A percentile compares a stretch with the other conserved stretches of the same genome.
phyloP scores from a whole-genome alignment of 2,888 invertebrate genomes.

The Ypsolopha sequella region DNA sequence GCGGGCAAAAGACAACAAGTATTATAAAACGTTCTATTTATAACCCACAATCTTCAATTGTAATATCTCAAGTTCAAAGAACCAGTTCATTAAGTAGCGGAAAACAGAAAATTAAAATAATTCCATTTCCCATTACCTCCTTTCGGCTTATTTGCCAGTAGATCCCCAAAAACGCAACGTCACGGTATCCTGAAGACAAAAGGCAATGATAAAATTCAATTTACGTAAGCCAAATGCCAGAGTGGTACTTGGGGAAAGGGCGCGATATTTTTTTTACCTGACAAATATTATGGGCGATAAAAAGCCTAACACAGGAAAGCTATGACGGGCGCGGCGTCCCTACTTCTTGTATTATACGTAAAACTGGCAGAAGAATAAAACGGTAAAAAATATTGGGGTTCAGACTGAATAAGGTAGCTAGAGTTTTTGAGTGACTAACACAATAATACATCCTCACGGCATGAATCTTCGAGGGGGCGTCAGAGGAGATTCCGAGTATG shows the following conservation, averaged over 20 bases:
- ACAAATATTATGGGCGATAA: slow-evolving; percentile 3
- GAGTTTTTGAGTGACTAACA: no score
- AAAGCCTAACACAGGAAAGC: not conserved
- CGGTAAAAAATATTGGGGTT: not conserved
- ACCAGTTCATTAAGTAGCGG: no score
- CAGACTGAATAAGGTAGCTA: not conserved
- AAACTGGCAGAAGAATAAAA: not conserved
- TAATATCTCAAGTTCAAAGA: no score
- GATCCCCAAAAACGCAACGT: not conserved
- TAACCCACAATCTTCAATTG: no score
- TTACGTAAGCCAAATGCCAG: slow-evolving; percentile 1
- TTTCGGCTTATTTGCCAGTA: no score
- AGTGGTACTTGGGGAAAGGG: slow-evolving; percentile 1
- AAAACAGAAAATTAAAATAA: no score
- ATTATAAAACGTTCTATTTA: no score
- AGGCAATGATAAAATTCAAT: slow-evolving; percentile 3
- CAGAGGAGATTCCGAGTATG: no score
- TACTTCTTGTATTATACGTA: not conserved
- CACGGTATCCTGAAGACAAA: not conserved
- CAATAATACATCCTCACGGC: no score
- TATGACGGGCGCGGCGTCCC: not conserved
- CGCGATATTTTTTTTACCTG: slow-evolving; percentile 2
- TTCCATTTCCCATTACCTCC: no score
- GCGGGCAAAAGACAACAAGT: no score
- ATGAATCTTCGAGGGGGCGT: no score